These are phyloP conservation scores for Hydropsyche betteni DNA, from an alignment of 2,888 invertebrate genomes.

Conservation along the genomic window DNA sequence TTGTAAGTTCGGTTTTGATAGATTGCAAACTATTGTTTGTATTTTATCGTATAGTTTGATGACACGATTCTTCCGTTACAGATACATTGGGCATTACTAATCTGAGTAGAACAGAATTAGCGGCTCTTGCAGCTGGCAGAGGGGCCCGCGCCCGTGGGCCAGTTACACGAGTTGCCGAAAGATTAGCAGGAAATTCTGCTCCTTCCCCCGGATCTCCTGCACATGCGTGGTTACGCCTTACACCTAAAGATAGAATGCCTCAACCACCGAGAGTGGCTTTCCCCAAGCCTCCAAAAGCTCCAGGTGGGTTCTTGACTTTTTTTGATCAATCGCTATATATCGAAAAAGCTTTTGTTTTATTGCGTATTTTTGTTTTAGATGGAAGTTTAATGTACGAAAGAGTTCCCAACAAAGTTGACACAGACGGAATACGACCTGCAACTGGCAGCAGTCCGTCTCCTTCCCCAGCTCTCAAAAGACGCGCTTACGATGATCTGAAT, in stretches of 20 bases:
- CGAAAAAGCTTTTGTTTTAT: constrained; percentile 13
- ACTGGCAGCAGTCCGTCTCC: constrained; percentile 56
- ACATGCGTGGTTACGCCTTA: constrained; percentile 78
- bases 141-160: constrained; percentile 58
- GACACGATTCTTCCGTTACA: constrained; percentile 53
- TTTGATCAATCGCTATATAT: not conserved
- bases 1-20: constrained; percentile 69
- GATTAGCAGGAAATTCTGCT: constrained; percentile 60
- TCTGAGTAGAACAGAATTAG: constrained; percentile 64
- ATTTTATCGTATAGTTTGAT: not conserved
- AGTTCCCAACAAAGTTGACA: constrained; percentile 79
- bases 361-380: constrained; percentile 62
- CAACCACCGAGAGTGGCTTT: constrained; percentile 83
- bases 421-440: constrained; percentile 70
- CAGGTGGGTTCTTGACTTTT: constrained; percentile 64
- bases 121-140: constrained; percentile 54
- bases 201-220: constrained; percentile 60
- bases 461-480: constrained; percentile 74
- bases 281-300: constrained; percentile 90
- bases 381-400: constrained; percentile 89
- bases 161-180: constrained; percentile 61
- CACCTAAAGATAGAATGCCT: constrained; percentile 80
- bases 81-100: constrained; percentile 68
- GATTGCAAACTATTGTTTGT: not conserved
- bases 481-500: constrained; percentile 89